phyloP scores from a whole-genome alignment of 2,888 invertebrate species.

The Hipparchia semele region DNA sequence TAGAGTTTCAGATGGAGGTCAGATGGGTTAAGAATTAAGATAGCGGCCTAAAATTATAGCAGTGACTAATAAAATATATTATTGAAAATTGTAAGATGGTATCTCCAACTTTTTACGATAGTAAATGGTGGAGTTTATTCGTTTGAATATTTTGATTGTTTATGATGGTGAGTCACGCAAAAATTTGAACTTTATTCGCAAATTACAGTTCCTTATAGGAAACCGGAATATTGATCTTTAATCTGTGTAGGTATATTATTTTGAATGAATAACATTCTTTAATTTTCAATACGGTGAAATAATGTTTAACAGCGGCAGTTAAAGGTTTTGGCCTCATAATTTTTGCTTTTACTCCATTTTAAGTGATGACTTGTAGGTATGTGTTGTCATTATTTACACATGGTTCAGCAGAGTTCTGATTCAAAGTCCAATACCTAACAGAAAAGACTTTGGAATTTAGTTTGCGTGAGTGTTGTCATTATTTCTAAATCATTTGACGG shows the following conservation, averaged over 20 bases:
- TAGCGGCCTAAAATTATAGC: not conserved
- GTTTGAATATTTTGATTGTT: not conserved
- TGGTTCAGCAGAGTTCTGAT: not conserved
- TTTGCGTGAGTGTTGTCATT: no score
- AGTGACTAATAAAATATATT: not conserved
- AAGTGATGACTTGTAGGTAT: not conserved
- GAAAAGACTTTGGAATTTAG: conserved; percentile 2
- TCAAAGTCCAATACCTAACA: not conserved
- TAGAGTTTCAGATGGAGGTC: not conserved
- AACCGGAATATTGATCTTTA: not conserved
- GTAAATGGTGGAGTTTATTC: not conserved
- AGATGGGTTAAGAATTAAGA: not conserved
- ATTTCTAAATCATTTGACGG: no score
- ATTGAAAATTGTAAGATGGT: not conserved
- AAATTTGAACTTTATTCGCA: not conserved
- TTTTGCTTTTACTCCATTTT: not conserved
- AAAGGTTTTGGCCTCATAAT: not conserved
- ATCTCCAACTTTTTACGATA: not conserved
- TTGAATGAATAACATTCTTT: not conserved
- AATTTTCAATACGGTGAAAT: not conserved
- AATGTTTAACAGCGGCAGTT: not conserved
- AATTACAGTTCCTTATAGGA: not conserved
- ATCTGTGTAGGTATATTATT: not conserved
- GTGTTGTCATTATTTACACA: not conserved
- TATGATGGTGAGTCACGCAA: not conserved